These are phyloP conservation scores for Xerus inauris DNA, from an alignment of 2,113 vertebrate species.

Conservation along the genomic window DNA sequence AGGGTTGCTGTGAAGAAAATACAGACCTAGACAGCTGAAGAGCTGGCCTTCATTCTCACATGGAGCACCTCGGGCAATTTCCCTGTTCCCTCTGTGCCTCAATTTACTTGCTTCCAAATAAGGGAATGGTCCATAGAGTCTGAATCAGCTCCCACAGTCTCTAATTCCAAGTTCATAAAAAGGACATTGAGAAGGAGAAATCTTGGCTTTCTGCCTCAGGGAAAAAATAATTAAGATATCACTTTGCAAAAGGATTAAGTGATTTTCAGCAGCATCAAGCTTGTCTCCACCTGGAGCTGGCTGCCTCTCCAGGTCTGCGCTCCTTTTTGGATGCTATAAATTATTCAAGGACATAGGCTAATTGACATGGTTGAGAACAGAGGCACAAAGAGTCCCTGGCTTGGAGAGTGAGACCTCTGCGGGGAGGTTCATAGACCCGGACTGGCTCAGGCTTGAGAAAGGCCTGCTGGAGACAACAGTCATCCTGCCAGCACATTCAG, in stretches of 20 bases:
- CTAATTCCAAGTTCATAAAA: slow-evolving; percentile 67
- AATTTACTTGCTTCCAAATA: slow-evolving; percentile 14
- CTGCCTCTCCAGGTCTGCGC: background rate
- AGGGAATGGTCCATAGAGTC: background rate
- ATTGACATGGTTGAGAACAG: slow-evolving; percentile 65
- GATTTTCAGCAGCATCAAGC: slow-evolving; percentile 57
- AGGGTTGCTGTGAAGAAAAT: background rate
- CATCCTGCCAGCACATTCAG: slow-evolving; percentile 56
- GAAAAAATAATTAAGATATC: slow-evolving; percentile 75
- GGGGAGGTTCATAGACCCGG: slow-evolving; percentile 45
- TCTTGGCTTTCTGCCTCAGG: slow-evolving; percentile 59
- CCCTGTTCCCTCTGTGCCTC: background rate
- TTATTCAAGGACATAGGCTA: slow-evolving; percentile 63
- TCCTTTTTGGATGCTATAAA: slow-evolving; percentile 59
- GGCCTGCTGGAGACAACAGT: slow-evolving; percentile 21
- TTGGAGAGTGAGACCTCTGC: slow-evolving; percentile 49
- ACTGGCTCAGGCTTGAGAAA: background rate
- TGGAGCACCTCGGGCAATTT: background rate
- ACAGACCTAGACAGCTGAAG: background rate
- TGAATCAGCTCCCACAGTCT: slow-evolving; percentile 38
- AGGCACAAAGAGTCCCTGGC: slow-evolving; percentile 48
- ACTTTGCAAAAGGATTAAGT: slow-evolving; percentile 69
- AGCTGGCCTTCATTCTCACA: background rate
- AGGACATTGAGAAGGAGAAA: slow-evolving; percentile 67
- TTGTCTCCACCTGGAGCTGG: slow-evolving; percentile 27